Evolutionary conservation across 2,113 vertebrate genomes (phyloP).

Genomic region (rabbit (Oryctolagus cuniculus)): DNA sequence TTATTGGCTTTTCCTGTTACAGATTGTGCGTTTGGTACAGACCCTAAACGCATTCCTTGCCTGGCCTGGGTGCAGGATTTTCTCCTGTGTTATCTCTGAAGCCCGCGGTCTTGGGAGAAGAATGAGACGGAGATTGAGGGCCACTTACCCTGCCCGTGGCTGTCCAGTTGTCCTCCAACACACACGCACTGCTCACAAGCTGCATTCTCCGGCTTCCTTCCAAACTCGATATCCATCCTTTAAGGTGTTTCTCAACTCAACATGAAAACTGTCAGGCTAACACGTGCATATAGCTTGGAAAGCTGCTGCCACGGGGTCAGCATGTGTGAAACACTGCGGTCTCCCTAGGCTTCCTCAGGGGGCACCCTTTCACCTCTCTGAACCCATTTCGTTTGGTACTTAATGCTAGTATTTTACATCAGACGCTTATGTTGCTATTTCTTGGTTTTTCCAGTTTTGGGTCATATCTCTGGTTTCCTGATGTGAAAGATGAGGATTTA

Average conservation of each 20-base stretch:
- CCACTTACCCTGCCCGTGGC: not conserved
- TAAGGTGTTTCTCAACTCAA: not conserved
- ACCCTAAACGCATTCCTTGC: not conserved
- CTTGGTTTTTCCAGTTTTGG: not conserved
- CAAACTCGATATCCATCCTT: not conserved
- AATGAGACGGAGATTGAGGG: not conserved
- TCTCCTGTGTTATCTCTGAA: not conserved
- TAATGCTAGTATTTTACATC: not conserved
- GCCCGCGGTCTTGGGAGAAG: not conserved
- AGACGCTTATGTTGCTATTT: not conserved
- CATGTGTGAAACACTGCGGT: not conserved
- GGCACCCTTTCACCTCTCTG: not conserved
- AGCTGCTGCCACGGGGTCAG: not conserved
- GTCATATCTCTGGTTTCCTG: not conserved
- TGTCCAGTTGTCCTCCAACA: accelerated
- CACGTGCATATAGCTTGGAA: not conserved
- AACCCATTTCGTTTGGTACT: not conserved
- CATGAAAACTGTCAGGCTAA: not conserved
- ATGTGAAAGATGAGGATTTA: too few relatives aligned
- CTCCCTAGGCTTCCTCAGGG: not conserved
- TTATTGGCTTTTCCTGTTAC: not conserved
- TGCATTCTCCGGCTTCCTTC: not conserved
- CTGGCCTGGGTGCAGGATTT: not conserved
- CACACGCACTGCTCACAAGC: not conserved
- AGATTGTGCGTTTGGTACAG: not conserved